A percentile compares a stretch with the other conserved stretches of the same genome.
These are phyloP conservation scores for Mizuhopecten yessoensis DNA, from an alignment of 1,140 invertebrate species.

Conservation along the genomic window DNA sequence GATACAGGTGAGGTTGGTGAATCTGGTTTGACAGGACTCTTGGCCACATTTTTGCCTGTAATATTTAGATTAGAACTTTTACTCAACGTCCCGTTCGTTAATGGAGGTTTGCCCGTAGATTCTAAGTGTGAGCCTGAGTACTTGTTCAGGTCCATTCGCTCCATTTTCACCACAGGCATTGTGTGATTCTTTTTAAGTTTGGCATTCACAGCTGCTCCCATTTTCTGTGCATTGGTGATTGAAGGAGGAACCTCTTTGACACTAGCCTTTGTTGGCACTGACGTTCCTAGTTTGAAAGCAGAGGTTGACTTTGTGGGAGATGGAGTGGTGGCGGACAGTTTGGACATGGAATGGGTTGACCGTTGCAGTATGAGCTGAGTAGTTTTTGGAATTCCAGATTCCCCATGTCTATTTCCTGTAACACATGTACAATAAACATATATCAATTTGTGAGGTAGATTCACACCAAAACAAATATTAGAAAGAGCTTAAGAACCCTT, in stretches of 20 bases:
- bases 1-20: slow-evolving; percentile 52
- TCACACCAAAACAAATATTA: neutral
- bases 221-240: slow-evolving; percentile 66
- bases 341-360: slow-evolving; percentile 1
- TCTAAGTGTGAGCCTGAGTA: neutral
- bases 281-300: slow-evolving; percentile 43
- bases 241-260: slow-evolving; percentile 75
- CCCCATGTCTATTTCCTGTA: slow-evolving; percentile 58
- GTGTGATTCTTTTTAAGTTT: slow-evolving; percentile 69
- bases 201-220: slow-evolving; percentile 64
- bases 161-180: slow-evolving; percentile 82
- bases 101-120: neutral
- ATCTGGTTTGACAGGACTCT: slow-evolving; percentile 42
- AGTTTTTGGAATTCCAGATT: neutral
- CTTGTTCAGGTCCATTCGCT: slow-evolving; percentile 75
- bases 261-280: slow-evolving; percentile 75
- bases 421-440: neutral
- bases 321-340: neutral
- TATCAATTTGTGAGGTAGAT: too few species aligned
- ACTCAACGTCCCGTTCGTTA: slow-evolving; percentile 26
- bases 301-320: slow-evolving; percentile 51
- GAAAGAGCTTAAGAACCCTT: too few species aligned
- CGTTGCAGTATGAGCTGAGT: neutral
- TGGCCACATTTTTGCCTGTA: slow-evolving; percentile 1
- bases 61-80: slow-evolving; percentile 49